Evolutionary conservation across 2,797 vertebrate genomes (phyloP), one percentile per base, ranked within the genome.

Genomic region (Peromyscus nudipes): DNA sequence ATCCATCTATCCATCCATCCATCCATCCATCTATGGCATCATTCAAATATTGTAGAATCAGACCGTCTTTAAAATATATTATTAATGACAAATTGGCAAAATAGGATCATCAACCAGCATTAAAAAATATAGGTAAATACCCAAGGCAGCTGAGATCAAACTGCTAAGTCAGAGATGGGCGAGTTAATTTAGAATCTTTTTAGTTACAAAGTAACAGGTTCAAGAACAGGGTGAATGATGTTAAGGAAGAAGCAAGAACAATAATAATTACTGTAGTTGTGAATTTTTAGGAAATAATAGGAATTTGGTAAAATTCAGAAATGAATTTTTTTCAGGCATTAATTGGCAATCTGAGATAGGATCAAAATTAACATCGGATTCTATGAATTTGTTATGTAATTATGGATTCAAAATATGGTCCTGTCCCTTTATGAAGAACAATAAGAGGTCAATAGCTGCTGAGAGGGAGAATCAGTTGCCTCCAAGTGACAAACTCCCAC

Each of bases 341-440:
- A 80, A 19, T 40, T 83, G 69, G 34, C 23, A 86, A 85, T 82
- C 21, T 92, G 43, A 71, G 31, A 65, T 49, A n/a, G 16, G 12
- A 40, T 89, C 23, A 93, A 83, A 95, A 46, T 92, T 83, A 82
- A 11, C 31, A 77, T 71, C 17, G 82, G 60, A 16, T 60, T 88
- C 4, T 89, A 37, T 89, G 65, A 79, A 65, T 11, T 46, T 57
- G 25, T 93, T 93, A 93, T 91, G 43, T 92, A 46, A 25, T 62
- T 92, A 2, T n/a, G n/a, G 84, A 55, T 94, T 97, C 60, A 77
- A 87, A 65, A 84, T 62, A 46, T 84, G 17, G 16, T 46, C 29
- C 2, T 16, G 4, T 60, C 8, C 14, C 25, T 83, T 43, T 9
- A 29, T 82, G 23, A 62, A 89, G 82, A 75, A 55, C 5, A 2